Base-by-base conservation (phyloP, 2,888 invertebrate species). In the Tinea semifulvella region DNA sequence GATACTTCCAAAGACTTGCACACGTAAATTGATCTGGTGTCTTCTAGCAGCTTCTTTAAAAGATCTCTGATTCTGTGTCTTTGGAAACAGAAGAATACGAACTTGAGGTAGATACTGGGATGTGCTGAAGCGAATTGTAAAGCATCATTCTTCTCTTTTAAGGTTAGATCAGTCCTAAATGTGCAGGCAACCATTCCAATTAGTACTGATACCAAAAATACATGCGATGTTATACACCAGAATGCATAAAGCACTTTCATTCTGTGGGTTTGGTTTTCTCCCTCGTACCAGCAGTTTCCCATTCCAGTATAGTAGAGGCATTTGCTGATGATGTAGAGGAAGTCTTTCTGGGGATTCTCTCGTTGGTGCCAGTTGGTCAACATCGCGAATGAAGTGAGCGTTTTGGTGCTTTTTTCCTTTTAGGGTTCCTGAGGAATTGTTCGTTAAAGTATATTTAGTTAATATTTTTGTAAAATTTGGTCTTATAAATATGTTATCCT, bases 251-350 rank as follows among this genome's bases (percentile, higher is more conserved):
- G 46, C 43, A 27, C 52, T 55, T 2, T 51, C 43, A 1, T 42
- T 46, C 16, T 28, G 47, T 0, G 56, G 50, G 7, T 26, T 11
- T 31, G 2, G 49, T 43, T 46, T 0, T 26, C 42, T 14, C 52
- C 47, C 47, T 65, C 64, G 44, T 65, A 66, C 69, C 68, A 68
- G 38, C 56, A 59, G 6, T 62, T 54, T 0, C 66, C 65, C 19
- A 63, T 46, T 0, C 68, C 70, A 2, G 63, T 47, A 14, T 53
- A 61, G 50, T 56, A 66, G 2, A 68, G 50, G 2, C 51, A 14
- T 31, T 47, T 50, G 48, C 65, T 66, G 16, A 69, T 51, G 6
- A 47, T 25, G 52, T 63, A 64, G 6, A 63, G 45, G 44, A 52
- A 65, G 39, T 58, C 50, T 40, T 67, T 68, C 48, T 65, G 63